Percentiles rank a stretch among this genome's conserved stretches.
Conservation (phyloP, 2,888 invertebrate genomes). For the Synanthedon formicaeformis region DNA sequence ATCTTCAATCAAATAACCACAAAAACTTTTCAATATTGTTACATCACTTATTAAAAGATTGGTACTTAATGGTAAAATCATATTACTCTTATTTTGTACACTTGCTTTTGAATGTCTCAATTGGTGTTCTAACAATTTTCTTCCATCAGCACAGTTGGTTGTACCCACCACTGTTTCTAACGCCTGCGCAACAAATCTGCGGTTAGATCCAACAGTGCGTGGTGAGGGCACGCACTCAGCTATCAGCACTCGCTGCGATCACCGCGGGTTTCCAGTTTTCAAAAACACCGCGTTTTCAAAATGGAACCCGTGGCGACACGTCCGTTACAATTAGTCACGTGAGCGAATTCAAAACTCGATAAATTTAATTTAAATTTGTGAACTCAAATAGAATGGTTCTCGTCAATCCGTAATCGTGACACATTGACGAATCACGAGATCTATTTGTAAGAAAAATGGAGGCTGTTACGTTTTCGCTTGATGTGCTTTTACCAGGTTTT, state of each 20-base stretch:
- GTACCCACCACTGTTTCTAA: background rate
- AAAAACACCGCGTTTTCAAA: conserved; percentile 3
- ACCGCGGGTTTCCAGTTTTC: conserved; percentile 8
- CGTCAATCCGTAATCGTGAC: too few relatives aligned
- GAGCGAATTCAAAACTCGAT: conserved; percentile 21
- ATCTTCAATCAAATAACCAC: too few relatives aligned
- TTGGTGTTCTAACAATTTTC: conserved; percentile 2
- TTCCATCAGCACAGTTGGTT: background rate
- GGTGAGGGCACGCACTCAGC: conserved; percentile 4
- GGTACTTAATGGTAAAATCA: too few relatives aligned
- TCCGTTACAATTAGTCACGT: conserved; percentile 38
- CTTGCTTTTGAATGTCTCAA: too few relatives aligned
- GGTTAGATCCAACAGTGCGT: background rate
- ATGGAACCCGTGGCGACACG: conserved; percentile 29
- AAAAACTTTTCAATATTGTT: too few relatives aligned
- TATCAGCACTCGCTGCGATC: conserved; percentile 11
- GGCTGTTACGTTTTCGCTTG: too few relatives aligned
- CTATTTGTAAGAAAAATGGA: too few relatives aligned
- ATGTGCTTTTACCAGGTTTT: too few relatives aligned
- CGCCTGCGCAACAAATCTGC: background rate
- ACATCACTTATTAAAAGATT: too few relatives aligned
- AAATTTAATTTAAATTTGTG: conserved; percentile 27
- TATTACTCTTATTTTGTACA: too few relatives aligned
- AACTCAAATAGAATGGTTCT: too few relatives aligned
- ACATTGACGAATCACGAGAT: too few relatives aligned